phyloP scores from a whole-genome alignment of 1,140 invertebrate species.

The Drosophila micromelanica region DNA sequence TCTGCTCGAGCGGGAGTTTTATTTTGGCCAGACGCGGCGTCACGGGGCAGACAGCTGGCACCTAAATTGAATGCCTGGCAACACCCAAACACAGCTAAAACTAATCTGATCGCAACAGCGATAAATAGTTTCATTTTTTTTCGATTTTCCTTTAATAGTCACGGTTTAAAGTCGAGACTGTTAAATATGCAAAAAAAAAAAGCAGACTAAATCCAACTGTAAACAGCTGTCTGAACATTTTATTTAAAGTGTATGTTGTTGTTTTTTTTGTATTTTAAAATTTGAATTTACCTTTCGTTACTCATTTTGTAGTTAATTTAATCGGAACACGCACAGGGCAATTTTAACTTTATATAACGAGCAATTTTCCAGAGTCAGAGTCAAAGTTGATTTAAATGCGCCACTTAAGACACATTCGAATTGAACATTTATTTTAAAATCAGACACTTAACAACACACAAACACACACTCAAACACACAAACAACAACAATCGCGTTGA shows the following conservation, averaged over 20 bases:
- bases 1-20: background rate
- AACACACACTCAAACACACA: background rate
- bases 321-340: constrained; percentile 36
- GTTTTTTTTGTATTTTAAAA: constrained; percentile 17
- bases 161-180: constrained; percentile 17
- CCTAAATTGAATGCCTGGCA: constrained; percentile 19
- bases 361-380: constrained; percentile 30
- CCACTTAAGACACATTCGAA: constrained; percentile 39
- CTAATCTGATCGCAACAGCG: background rate
- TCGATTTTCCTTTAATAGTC: background rate
- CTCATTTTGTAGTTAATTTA: constrained; percentile 66
- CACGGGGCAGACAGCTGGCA: background rate
- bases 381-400: constrained; percentile 27
- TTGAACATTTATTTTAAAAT: constrained; percentile 16
- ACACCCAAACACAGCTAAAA: background rate
- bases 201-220: background rate
- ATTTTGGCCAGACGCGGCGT: constrained; percentile 4
- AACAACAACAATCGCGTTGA: constrained; percentile 10
- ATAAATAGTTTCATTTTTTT: constrained; percentile 13
- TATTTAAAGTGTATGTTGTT: constrained; percentile 18
- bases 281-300: constrained; percentile 66
- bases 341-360: constrained; percentile 47
- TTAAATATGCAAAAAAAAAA: constrained; percentile 22
- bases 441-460: constrained; percentile 17
- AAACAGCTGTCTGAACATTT: constrained; percentile 27